These are phyloP conservation scores for Magallana ariakensis DNA, from an alignment of 1,140 invertebrate genomes.

Conservation along the genomic window DNA sequence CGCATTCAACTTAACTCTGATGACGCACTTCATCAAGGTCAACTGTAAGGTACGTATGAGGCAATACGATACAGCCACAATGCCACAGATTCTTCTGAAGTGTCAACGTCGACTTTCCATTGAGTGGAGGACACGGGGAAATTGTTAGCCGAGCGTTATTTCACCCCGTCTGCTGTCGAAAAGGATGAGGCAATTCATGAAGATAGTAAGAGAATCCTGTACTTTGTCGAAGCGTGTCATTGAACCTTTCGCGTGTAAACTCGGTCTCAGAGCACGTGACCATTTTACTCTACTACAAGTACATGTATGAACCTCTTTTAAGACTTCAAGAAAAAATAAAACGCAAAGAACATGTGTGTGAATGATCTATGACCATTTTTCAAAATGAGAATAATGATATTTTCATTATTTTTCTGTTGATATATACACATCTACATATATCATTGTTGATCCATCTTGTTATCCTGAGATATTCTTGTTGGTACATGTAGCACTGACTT, in stretches of 20 bases:
- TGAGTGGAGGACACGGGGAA: neutral
- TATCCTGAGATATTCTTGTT: no score
- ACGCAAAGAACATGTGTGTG: no score
- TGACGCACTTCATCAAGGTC: conserved; percentile 8
- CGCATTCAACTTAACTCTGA: neutral
- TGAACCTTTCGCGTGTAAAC: neutral
- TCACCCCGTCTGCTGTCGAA: conserved; percentile 20
- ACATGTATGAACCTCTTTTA: no score
- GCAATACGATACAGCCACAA: conserved; percentile 9
- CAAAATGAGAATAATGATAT: no score
- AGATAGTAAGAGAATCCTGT: neutral
- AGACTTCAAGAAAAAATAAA: no score
- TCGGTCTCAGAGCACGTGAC: no score
- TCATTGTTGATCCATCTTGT: no score
- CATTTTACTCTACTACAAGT: no score
- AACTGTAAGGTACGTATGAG: neutral
- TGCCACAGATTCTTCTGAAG: neutral
- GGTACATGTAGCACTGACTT: no score
- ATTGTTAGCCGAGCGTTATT: conserved; percentile 28
- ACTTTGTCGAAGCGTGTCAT: neutral
- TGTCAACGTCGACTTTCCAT: conserved; percentile 23
- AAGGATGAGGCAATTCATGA: neutral
- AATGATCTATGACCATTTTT: no score
- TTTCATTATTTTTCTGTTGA: no score
- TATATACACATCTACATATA: no score